Percentiles rank a stretch among this genome's conserved stretches.
These are phyloP conservation scores for Polydesmus complanatus DNA, from an alignment of 2,888 invertebrate species.

Conservation along the genomic window DNA sequence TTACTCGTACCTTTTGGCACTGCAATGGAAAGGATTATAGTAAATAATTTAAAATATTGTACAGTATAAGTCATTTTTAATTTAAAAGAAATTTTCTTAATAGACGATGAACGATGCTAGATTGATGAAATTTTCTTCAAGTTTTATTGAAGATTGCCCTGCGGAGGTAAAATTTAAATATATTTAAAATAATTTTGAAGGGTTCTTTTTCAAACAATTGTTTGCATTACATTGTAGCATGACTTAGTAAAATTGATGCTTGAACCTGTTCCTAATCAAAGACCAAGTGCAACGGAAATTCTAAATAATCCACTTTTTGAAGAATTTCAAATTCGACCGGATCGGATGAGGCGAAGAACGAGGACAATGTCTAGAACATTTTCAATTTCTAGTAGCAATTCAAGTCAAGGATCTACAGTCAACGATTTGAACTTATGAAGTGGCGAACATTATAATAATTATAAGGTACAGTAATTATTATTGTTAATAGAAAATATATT, in stretches of 20 bases:
- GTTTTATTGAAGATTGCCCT: constrained; percentile 32
- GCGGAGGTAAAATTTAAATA: not conserved
- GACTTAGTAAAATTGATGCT: constrained; percentile 62
- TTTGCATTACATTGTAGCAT: constrained; percentile 37
- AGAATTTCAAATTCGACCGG: constrained; percentile 14
- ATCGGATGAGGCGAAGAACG: constrained; percentile 5
- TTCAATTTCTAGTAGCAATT: constrained; percentile 15
- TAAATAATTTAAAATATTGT: constrained; percentile 24
- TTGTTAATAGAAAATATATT: no score
- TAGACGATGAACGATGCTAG: constrained; percentile 41
- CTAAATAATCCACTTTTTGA: constrained; percentile 12
- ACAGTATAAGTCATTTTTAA: not conserved
- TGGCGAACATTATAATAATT: no score
- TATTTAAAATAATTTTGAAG: not conserved
- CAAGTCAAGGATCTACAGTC: not conserved
- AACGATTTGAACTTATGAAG: not conserved
- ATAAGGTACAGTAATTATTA: no score
- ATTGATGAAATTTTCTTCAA: constrained; percentile 50
- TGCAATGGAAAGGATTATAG: constrained; percentile 69
- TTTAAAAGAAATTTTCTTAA: not conserved
- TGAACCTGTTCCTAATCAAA: constrained; percentile 50
- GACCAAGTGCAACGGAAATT: constrained; percentile 41
- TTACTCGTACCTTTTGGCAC: constrained; percentile 77
- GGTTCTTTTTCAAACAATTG: constrained; percentile 2
- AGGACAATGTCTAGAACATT: constrained; percentile 14